Evolutionary conservation across 1,140 invertebrate species (phyloP), one percentile per base, ranked within the genome.

Genomic region (Lordiphosa stackelbergi): DNA sequence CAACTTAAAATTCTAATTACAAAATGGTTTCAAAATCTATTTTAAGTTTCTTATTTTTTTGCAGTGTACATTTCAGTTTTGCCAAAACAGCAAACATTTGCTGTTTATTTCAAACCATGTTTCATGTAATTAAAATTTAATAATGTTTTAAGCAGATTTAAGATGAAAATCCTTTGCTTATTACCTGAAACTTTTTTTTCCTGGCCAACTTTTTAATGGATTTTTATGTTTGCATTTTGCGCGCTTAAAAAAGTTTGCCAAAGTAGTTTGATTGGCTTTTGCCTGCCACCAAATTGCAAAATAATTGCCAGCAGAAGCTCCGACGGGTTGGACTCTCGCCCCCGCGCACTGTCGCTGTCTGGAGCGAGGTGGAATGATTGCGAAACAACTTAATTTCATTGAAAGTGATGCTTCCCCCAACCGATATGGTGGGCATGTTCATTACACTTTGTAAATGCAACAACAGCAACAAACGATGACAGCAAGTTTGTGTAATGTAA

Each of bases 401-500:
- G 73, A 73, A 79, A 78, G 73, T 79, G 73, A 73, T 77, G 77
- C 34, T 55, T 42, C 53, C 13, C 11, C 34, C 37, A 31, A 31
- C 28, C 28, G 1, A 31, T 31, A 31, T 31, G 28, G 28, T 31
- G 9, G 43, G 53, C 16, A 48, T 36, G 36, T 52, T 56, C 47
- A 59, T 53, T 34, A 65, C 42, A 49, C 28, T 55, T 43, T 57
- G 69, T 63, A 70, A 54, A 45, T 64, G 70, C 70, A 69, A 38
- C 62, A 56, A 24, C 48, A 46, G 8, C 34, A 46, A n/a, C 34
- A 57, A 38, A 55, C 75, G 73, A 78, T 79, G 74, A 79, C 74
- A 73, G 69, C 70, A 73, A 79, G 69, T 79, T 78, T 81, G 75
- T 81, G 61, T 79, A 79, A 81, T 79, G 75, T 79, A 79, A 79